Conservation (phyloP, 1,140 invertebrate genomes). For the Orussus abietinus region DNA sequence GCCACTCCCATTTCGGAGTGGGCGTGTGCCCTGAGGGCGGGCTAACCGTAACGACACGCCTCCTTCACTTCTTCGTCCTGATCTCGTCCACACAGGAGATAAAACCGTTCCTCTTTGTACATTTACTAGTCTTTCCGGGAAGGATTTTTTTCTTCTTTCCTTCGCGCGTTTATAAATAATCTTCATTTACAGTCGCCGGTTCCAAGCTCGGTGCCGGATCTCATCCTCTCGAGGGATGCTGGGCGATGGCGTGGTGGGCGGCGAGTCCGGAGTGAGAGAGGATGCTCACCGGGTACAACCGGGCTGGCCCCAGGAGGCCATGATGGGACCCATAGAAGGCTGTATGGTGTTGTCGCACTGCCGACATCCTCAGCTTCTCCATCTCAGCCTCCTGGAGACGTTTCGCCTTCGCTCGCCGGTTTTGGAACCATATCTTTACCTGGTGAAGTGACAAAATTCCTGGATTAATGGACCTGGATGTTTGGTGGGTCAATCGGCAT, state of each 20-base stretch:
- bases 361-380: slow-evolving; percentile 80
- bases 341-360: slow-evolving; percentile 55
- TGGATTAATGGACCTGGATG: too few species aligned
- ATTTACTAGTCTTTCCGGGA: not conserved
- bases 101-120: too few species aligned
- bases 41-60: too few species aligned
- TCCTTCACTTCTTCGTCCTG: too few species aligned
- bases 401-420: slow-evolving; percentile 91
- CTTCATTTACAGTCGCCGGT: too few species aligned
- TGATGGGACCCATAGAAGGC: slow-evolving; percentile 50
- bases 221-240: slow-evolving; percentile 42
- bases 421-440: slow-evolving; percentile 99
- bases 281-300: slow-evolving; percentile 42
- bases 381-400: slow-evolving; percentile 91
- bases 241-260: slow-evolving; percentile 33
- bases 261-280: slow-evolving; percentile 36
- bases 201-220: slow-evolving; percentile 8
- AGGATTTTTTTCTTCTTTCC: slow-evolving; percentile 2
- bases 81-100: too few species aligned
- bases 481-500: too few species aligned
- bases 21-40: too few species aligned
- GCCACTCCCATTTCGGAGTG: too few species aligned
- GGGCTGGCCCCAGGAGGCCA: slow-evolving; percentile 35
- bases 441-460: too few species aligned
- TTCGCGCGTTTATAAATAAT: too few species aligned